These are phyloP conservation scores for Neomonachus schauinslandi DNA, from an alignment of 2,113 vertebrate species.

Conservation along the genomic window DNA sequence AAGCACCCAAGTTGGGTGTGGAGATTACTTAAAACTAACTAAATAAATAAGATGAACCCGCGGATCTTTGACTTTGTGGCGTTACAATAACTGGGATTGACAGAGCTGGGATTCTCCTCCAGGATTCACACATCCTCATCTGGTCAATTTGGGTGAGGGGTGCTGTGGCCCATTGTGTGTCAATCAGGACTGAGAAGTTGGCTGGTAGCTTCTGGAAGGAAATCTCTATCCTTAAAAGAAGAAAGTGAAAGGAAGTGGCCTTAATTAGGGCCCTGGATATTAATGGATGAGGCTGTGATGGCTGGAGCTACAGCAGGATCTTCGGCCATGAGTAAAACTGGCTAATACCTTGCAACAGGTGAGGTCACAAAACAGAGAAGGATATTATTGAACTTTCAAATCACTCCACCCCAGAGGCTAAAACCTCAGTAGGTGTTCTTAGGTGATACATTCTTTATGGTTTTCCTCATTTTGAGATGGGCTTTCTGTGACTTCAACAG, in stretches of 20 bases:
- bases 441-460: background rate
- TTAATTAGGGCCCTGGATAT: background rate
- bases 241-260: no score
- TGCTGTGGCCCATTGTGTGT: background rate
- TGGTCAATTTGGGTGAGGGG: background rate
- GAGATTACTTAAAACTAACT: background rate
- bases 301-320: background rate
- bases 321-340: background rate
- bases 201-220: background rate
- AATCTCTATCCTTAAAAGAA: background rate
- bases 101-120: background rate
- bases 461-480: background rate
- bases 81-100: background rate
- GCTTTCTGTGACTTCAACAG: background rate
- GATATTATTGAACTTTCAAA: background rate
- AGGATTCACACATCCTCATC: background rate
- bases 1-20: background rate
- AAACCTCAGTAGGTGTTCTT: background rate
- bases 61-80: background rate
- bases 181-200: background rate
- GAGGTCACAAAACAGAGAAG: background rate
- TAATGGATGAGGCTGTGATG: background rate
- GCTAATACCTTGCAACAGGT: background rate
- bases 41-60: fast-evolving
- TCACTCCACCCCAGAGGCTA: background rate